Evolutionary conservation across 2,113 vertebrate species (phyloP), one percentile per base, ranked within the genome.

Genomic region (Lucifuga dentata): DNA sequence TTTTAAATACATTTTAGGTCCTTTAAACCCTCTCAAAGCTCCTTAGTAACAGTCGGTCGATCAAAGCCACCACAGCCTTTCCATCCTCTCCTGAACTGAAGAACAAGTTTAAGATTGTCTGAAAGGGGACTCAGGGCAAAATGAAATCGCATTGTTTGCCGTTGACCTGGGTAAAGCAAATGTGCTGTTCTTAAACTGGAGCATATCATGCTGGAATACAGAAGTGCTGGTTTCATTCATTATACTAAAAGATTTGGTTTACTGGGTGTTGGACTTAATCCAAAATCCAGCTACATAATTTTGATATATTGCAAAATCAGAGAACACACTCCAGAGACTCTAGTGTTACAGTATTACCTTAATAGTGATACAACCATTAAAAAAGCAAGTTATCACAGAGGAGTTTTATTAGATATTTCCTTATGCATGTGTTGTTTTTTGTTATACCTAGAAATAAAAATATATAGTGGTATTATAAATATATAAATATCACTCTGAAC

Each of bases 31-130:
- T 73, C 78, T 86, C 74, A 92, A 92, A 93, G 90, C 92, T 93
- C 84, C 93, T 94, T 94, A 93, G 92, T 89, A 90, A 93, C 92
- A 93, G 90, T 92, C 19, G 88, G 88, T 53, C 80, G 93, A 94
- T 94, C 93, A 94, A 94, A 94, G 93, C 91, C 73, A 68, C 69
- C 84, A 52, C 71, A 66, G 87, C 70, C 78, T 86, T 86, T 86
- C 83, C 81, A 63, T 89, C 86, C 88, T 90, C 81, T 65, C 78
- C 85, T 90, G 90, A 92, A 90, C 86, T 87, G 86, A 78, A 89
- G 89, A 86, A 89, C 87, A 92, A 91, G 88, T 90, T 91, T 87
- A 70, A 84, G 90, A 91, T 91, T 86, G 83, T 86, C 74, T 88
- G 81, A 88, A 90, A 89, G 68, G 73, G 77, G 64, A 80, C 78